These are phyloP conservation scores for Operophtera brumata DNA, from an alignment of 2,888 invertebrate genomes.

Conservation along the genomic window DNA sequence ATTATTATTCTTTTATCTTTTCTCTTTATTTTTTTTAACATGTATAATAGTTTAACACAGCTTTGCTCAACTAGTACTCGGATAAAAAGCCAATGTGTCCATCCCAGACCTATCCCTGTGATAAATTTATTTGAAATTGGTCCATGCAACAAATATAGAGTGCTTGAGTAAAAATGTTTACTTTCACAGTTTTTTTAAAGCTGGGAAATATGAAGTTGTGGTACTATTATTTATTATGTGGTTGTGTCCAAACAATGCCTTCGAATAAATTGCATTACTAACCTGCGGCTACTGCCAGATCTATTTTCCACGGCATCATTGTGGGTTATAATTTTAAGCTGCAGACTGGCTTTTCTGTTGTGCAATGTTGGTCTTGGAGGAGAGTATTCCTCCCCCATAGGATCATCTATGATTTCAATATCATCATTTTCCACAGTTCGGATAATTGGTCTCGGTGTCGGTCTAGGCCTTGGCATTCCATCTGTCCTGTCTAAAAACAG, in stretches of 20 bases:
- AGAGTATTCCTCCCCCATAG: conserved; percentile 60
- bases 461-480: conserved; percentile 49
- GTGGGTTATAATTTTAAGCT: conserved; percentile 71
- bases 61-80: too few relatives aligned
- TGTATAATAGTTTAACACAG: too few relatives aligned
- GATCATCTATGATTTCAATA: conserved; percentile 67
- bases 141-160: too few relatives aligned
- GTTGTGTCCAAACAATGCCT: neutral
- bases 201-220: too few relatives aligned
- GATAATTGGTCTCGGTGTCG: conserved; percentile 67
- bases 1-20: too few relatives aligned
- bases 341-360: conserved; percentile 62
- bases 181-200: too few relatives aligned
- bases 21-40: too few relatives aligned
- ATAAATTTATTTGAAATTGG: too few relatives aligned
- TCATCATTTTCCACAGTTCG: conserved; percentile 76
- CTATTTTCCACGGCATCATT: conserved; percentile 56
- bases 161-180: too few relatives aligned
- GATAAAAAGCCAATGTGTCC: too few relatives aligned
- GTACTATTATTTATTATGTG: too few relatives aligned
- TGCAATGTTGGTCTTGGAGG: conserved; percentile 43
- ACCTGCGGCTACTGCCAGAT: conserved; percentile 37
- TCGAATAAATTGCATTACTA: conserved; percentile 40
- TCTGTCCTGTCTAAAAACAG: conserved; percentile 35
- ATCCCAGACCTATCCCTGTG: too few relatives aligned